phyloP scores from a whole-genome alignment of 2,797 vertebrate species.

The Sphenodon punctatus region DNA sequence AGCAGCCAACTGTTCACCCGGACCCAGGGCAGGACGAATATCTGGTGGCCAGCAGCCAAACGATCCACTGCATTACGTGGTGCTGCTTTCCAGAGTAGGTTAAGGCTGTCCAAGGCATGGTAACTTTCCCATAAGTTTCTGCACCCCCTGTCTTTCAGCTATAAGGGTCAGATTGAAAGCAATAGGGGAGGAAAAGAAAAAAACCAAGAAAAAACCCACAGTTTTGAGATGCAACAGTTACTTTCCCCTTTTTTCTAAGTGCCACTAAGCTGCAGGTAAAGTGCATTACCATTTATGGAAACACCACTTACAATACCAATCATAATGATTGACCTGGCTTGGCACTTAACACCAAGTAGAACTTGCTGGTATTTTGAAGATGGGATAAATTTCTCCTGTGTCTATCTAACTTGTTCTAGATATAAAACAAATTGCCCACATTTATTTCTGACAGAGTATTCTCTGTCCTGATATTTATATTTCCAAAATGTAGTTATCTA shows the following conservation, averaged over 20 bases:
- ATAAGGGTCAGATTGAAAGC: background rate
- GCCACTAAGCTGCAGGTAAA: background rate
- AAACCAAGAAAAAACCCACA: background rate
- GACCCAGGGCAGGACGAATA: too few species aligned
- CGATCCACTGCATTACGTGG: too few species aligned
- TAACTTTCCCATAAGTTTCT: too few species aligned
- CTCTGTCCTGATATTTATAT: too few species aligned
- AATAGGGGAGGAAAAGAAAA: too few species aligned
- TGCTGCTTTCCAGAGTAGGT: too few species aligned
- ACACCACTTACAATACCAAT: background rate
- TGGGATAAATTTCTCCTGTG: background rate
- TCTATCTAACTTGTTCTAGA: background rate
- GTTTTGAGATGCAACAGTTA: background rate
- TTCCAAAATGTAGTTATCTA: background rate
- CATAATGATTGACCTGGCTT: background rate
- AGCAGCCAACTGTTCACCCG: too few species aligned
- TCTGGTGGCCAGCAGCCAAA: too few species aligned
- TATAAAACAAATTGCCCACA: too few species aligned
- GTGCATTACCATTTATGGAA: background rate
- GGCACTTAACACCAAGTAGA: background rate
- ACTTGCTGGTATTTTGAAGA: background rate
- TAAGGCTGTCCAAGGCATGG: too few species aligned
- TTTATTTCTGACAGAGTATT: too few species aligned
- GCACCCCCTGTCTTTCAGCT: background rate
- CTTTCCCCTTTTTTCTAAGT: background rate